Percentiles rank a stretch among this genome's conserved stretches.
Conservation (phyloP, 92 coral and sea anemone genomes). For the Umimayanthus chanpuru region DNA sequence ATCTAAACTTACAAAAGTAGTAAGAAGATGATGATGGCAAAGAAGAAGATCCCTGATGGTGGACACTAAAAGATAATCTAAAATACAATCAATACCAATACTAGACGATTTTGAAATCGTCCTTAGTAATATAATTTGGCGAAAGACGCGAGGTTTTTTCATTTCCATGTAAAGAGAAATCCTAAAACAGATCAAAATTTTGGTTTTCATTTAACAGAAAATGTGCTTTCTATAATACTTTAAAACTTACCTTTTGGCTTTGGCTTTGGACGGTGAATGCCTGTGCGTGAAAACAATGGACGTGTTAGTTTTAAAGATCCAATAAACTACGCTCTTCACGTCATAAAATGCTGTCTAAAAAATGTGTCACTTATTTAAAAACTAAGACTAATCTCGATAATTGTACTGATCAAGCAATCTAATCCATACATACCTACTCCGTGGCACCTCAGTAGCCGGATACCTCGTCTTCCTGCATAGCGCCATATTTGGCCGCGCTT, state of each 20-base stretch:
- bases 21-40: too few relatives aligned
- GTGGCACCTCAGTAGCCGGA: slow-evolving; percentile 17
- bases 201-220: too few relatives aligned
- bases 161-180: too few relatives aligned
- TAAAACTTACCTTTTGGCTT: not conserved
- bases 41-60: too few relatives aligned
- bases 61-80: too few relatives aligned
- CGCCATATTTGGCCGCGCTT: slow-evolving; percentile 33
- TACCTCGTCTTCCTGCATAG: slow-evolving; percentile 33
- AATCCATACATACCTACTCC: slow-evolving; percentile 12
- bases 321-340: not conserved
- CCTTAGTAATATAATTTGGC: too few relatives aligned
- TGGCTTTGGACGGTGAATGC: slow-evolving; percentile 23
- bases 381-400: not conserved
- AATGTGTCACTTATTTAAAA: not conserved
- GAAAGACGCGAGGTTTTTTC: too few relatives aligned
- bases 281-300: not conserved
- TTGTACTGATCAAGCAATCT: not conserved
- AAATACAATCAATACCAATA: too few relatives aligned
- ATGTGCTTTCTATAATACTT: not conserved
- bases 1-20: too few relatives aligned
- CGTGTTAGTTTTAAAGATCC: not conserved
- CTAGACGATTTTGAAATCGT: too few relatives aligned
- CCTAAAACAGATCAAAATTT: too few relatives aligned
- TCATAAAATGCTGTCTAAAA: not conserved